Conservation (phyloP, 2,797 vertebrate genomes). For the Enteromius fasciolatus region DNA sequence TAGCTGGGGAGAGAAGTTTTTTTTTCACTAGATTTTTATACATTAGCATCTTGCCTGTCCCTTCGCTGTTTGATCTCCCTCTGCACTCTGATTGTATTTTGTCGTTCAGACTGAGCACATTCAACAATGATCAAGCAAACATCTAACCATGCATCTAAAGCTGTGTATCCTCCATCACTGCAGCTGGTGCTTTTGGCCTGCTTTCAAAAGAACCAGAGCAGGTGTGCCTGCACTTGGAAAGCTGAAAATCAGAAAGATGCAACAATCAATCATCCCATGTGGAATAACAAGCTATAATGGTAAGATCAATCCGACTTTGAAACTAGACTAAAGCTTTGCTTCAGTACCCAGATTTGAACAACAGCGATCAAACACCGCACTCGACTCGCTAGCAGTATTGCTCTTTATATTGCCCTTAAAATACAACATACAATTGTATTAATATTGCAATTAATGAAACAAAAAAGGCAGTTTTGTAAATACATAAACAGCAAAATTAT, state of each 20-base stretch:
- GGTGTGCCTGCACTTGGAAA: slow-evolving; percentile 23
- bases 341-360: not conserved
- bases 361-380: not conserved
- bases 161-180: slow-evolving; percentile 30
- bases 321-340: not conserved
- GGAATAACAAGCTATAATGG: slow-evolving; percentile 17
- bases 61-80: slow-evolving; percentile 62
- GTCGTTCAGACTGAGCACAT: slow-evolving; percentile 53
- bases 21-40: not conserved
- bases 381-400: no score
- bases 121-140: slow-evolving; percentile 63
- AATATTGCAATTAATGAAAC: not conserved
- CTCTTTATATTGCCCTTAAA: no score
- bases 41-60: not conserved
- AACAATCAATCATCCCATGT: not conserved
- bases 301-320: not conserved
- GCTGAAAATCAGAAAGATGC: not conserved
- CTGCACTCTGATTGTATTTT: slow-evolving; percentile 42
- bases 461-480: not conserved
- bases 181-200: slow-evolving; percentile 67
- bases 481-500: not conserved
- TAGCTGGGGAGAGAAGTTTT: not conserved
- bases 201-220: slow-evolving; percentile 67
- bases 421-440: not conserved
- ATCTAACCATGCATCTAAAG: slow-evolving; percentile 58